Conservation (phyloP, 1,140 invertebrate species). For the Ruditapes philippinarum region DNA sequence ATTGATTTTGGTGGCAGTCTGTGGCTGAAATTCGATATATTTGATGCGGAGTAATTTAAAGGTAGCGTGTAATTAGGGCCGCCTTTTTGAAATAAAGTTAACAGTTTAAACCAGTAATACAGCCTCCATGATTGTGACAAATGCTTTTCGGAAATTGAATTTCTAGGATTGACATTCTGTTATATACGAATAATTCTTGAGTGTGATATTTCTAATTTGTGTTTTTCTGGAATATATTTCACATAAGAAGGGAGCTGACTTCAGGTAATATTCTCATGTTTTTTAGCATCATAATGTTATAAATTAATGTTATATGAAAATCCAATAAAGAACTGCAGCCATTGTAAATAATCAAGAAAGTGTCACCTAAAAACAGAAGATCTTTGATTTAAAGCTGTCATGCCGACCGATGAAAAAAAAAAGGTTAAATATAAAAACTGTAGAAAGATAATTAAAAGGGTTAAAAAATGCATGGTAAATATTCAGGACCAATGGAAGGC, state of each 20-base stretch:
- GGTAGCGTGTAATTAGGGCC: neutral
- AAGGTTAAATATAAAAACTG: too few species aligned
- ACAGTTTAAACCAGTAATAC: neutral
- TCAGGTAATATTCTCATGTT: neutral
- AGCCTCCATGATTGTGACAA: neutral
- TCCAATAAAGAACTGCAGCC: too few species aligned
- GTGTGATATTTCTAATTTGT: neutral
- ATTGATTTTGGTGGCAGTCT: conserved; percentile 17
- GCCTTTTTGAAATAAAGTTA: neutral
- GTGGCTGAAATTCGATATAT: conserved; percentile 11
- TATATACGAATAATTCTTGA: neutral
- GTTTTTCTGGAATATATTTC: neutral
- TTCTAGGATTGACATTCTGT: neutral
- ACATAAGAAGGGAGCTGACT: neutral
- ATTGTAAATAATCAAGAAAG: too few species aligned
- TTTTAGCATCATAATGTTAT: too few species aligned
- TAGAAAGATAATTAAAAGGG: too few species aligned
- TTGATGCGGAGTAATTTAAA: conserved; percentile 1
- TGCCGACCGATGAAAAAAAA: too few species aligned
- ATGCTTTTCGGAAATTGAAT: conserved; percentile 8
- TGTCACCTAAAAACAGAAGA: too few species aligned
- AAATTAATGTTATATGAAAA: too few species aligned
- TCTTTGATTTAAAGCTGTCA: too few species aligned
- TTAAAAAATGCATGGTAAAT: too few species aligned
- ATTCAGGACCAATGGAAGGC: too few species aligned